Evolutionary conservation across 2,113 vertebrate species (phyloP), one percentile per base, ranked within the genome.

Genomic region (Ascaphus truei): DNA sequence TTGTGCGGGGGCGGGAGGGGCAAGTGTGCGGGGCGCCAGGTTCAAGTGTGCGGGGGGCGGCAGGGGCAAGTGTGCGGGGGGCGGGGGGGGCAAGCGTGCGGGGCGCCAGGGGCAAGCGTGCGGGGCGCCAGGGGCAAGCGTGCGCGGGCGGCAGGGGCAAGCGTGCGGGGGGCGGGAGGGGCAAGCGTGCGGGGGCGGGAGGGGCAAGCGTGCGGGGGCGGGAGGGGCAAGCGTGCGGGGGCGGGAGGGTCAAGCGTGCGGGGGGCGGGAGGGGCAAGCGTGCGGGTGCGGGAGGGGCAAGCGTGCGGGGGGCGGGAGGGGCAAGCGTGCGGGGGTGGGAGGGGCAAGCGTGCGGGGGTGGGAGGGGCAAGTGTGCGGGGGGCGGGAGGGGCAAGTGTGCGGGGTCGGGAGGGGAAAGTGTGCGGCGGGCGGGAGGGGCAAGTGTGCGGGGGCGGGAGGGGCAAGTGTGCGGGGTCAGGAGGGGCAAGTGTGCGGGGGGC

Each of bases 371-470:
- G n/a, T n/a, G 39, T 12, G 13, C 15, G 39, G 12, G 33, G 5
- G 1, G n/a, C 39, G 5, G 13, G 2, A 5, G 13, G 39, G n/a
- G 33, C 39, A 1, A 5, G 12, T 15, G 5, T n/a, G n/a, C 5
- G 10, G 39, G 15, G n/a, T 10, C 39, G 11, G 39, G 11, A 9
- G 13, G 15, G 5, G 10, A 10, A 7, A 6, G 31, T 5, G 31
- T 8, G 5, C 5, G 31, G 31, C 9, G 15, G 15, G 12, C 37
- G 15, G 15, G 9, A 7, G 37, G 37, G 43, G 9, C 6, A 47
- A 4, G n/a, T n/a, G n/a, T n/a, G n/a, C n/a, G n/a, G 96, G 98
- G 88, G 97, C 98, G 77, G 88, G 83, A n/a, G n/a, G 2, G 20
- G 12, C 7, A 8, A 16, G 23, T 6, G 2, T 11, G 3, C 23